Base-by-base conservation (phyloP, 2,888 invertebrate species). In the Artemia sinica region DNA sequence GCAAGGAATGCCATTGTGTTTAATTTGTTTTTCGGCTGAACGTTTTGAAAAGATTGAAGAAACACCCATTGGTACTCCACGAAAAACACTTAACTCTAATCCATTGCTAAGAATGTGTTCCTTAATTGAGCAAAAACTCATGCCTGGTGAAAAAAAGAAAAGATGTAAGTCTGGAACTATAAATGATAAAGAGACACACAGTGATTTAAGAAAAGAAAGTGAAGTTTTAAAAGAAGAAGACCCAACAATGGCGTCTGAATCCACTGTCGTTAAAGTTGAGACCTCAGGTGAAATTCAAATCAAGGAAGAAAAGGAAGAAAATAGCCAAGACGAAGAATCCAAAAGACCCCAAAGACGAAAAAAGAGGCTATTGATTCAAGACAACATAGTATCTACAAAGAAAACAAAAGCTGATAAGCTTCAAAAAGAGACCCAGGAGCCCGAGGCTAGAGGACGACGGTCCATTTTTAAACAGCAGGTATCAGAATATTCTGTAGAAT, bases 401-500 rank as follows among this genome's bases (percentile, higher is more conserved):
- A 58, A 58, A 11, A n/a, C 63, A 8, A 8, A 28, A 58, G 63
- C 28, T 58, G 63, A 58, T n/a, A 58, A 28, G 28, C 14, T 28
- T 18, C 14, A 18, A 58, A 58, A 8, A 58, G 63, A 58, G 63
- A 58, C n/a, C 9, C 63, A n/a, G n/a, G 63, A 58, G 14, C 63
- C 63, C 2, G 63, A 88, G 75, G 88, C 89, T 1, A 84, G 87
- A 74, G 87, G 88, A 14, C 82, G 91, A 4, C 80, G 91, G 71
- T 83, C 85, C 68, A 82, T 91, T 70, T 88, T 89, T 75, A 89
- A 89, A 77, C 85, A 87, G 74, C 84, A 83, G 48, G 77, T 78
- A 10, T 69, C 67, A 50, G 65, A 67, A 69, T 41, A 41, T 41
- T 41, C 41, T 41, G 6, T 41, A 41, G 41, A 6, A 41, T 2